Evolutionary conservation across 1,140 invertebrate genomes (phyloP), one percentile per base, ranked within the genome.

Genomic region (Anastrepha obliqua): DNA sequence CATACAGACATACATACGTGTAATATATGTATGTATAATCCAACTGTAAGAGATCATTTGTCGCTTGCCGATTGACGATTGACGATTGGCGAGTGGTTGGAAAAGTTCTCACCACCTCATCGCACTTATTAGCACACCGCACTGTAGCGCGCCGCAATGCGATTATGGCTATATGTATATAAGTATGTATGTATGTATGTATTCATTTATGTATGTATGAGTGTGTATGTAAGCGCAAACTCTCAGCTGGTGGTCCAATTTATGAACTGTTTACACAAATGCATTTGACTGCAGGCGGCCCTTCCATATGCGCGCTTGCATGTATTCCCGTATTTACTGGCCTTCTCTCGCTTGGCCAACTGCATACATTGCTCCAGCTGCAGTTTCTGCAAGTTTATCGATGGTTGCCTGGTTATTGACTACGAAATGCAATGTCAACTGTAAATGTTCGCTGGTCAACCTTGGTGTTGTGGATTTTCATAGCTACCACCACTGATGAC

Each of bases 231-330:
- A 11, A 39, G 64, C 13, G 11, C 0, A 5, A 3, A n/a, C 2
- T 2, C 15, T 2, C 17, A n/a, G 67, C 67, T 42, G 39, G 39
- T 74, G 67, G 42, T 74, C 15, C 67, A 74, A 74, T 74, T 74
- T 74, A 74, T 74, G 67, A 44, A 44, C 39, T 74, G 67, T 47
- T 47, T 74, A 44, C 44, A 74, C 6, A 74, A 74, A 42, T 42
- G 15, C 42, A 42, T 15, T 42, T 74, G 7, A 15, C 39, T 47
- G 1, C 11, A 74, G 67, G 67, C 67, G 15, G 1, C 42, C 13
- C 6, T 47, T 3, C 42, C 67, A 13, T 15, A 44, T 44, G 39
- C 67, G 67, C 4, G 39, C 1, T 3, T 70, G 44, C 39, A 8
- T 3, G 11, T 47, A 42, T 44, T 4, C 11, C 13, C 17, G 3